Percentiles rank a stretch among this genome's conserved stretches.
Conservation (phyloP, 2,888 invertebrate genomes). For the Oasisia sp. region DNA sequence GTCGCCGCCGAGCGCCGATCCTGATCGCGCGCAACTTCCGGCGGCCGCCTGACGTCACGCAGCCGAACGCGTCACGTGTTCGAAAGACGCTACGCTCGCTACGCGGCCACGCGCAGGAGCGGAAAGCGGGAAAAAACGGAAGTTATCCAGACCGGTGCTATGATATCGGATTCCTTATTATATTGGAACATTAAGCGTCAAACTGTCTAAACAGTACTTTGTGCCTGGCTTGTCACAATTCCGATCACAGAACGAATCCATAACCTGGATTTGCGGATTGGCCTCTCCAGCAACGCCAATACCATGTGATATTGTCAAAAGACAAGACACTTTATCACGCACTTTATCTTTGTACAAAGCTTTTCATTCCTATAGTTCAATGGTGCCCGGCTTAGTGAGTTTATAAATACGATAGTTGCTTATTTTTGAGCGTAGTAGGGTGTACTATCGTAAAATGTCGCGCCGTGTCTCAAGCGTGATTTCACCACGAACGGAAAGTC, state of each 20-base stretch:
- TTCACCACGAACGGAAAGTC: not conserved
- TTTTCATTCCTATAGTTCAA: not conserved
- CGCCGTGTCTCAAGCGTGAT: not conserved
- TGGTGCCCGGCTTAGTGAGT: not conserved
- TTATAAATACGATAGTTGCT: constrained; percentile 4
- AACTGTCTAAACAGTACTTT: not conserved
- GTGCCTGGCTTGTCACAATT: not conserved
- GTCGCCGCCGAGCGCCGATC: not conserved
- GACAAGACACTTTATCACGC: not conserved
- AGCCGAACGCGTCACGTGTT: not conserved
- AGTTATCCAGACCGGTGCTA: not conserved
- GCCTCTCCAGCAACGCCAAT: not conserved
- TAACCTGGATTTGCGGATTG: not conserved
- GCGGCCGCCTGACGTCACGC: not conserved
- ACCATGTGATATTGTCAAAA: not conserved
- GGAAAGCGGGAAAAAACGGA: not conserved
- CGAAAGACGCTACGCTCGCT: not conserved
- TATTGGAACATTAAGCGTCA: not conserved
- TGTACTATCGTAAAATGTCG: not conserved
- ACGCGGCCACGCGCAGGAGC: not conserved
- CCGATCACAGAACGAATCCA: not conserved
- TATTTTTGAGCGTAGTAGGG: not conserved
- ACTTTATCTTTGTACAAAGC: not conserved
- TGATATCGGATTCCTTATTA: not conserved
- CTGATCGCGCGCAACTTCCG: not conserved